phyloP scores from a whole-genome alignment of 1,140 invertebrate species.

The Cherax quadricarinatus region DNA sequence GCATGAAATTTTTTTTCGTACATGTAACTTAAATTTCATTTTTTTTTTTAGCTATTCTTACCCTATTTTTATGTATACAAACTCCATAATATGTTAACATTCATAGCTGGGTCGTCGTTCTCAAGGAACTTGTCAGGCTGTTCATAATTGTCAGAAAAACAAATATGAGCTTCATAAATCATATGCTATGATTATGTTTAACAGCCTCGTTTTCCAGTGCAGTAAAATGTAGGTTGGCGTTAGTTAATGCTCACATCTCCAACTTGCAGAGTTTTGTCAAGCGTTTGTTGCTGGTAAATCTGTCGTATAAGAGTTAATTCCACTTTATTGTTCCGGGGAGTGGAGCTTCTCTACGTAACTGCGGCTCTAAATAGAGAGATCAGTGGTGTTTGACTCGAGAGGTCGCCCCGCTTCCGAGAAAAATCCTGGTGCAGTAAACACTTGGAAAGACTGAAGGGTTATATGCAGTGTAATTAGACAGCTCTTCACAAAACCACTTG shows the following conservation, averaged over 20 bases:
- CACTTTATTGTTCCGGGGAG: background rate
- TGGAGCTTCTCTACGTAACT: background rate
- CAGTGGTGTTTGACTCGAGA: background rate
- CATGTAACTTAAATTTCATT: no score
- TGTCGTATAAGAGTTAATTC: background rate
- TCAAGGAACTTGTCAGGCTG: background rate
- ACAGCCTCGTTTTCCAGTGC: background rate
- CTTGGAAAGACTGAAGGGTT: no score
- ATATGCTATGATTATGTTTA: background rate
- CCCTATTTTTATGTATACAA: background rate
- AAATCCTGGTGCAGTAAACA: no score
- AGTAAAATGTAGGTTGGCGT: background rate
- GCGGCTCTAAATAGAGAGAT: background rate
- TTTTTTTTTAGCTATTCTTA: no score
- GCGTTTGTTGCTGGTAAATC: background rate
- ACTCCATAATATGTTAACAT: background rate
- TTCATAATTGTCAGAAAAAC: background rate
- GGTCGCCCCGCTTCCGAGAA: no score
- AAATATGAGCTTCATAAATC: background rate
- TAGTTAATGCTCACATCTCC: background rate
- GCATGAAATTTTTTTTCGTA: no score
- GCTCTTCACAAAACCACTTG: no score
- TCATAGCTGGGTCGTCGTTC: no score
- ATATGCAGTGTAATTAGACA: no score
- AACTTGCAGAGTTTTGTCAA: background rate